These are phyloP conservation scores for Platorchestia sp. DNA, from an alignment of 1,140 invertebrate species.

Conservation along the genomic window DNA sequence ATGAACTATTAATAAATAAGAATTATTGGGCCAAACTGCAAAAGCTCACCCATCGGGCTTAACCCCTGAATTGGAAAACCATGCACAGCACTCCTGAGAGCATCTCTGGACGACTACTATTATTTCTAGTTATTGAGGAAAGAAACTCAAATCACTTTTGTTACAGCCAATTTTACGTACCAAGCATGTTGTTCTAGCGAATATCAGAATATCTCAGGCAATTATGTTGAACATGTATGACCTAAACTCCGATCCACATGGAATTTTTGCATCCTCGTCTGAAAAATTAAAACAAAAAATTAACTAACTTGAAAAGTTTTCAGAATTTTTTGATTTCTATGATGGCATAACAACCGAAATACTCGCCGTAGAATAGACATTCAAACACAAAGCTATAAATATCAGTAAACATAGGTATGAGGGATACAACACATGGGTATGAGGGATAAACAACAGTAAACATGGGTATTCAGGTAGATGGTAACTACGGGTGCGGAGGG, in stretches of 20 bases:
- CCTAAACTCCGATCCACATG: not conserved
- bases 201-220: not conserved
- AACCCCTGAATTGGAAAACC: not conserved
- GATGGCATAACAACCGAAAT: not conserved
- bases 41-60: not conserved
- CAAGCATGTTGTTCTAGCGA: not conserved
- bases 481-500: too few species aligned
- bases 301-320: not conserved
- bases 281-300: not conserved
- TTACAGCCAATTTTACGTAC: not conserved
- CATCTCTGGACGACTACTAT: not conserved
- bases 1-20: not conserved
- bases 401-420: too few species aligned
- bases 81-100: not conserved
- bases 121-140: not conserved
- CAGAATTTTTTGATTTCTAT: not conserved
- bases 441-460: too few species aligned
- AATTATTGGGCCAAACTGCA: not conserved
- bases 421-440: too few species aligned
- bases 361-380: too few species aligned
- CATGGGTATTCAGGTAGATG: too few species aligned
- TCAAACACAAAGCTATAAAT: too few species aligned
- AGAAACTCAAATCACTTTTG: not conserved
- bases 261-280: not conserved
- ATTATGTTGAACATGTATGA: not conserved